Evolutionary conservation across 2,797 vertebrate genomes (phyloP).

Genomic region (Falco novaeseelandiae): DNA sequence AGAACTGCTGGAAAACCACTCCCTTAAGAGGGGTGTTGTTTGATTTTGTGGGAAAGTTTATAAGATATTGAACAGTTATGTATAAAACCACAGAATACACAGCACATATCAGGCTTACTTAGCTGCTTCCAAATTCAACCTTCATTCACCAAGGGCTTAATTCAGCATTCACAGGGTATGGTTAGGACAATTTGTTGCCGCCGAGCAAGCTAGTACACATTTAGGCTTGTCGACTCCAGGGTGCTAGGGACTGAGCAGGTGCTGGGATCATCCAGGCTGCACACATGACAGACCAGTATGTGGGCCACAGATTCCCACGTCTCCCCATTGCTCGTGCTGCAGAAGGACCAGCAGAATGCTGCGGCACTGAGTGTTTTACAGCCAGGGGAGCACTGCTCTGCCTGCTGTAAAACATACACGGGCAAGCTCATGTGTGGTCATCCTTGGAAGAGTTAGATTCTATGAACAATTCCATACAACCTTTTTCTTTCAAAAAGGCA

Average conservation of each 20-base stretch:
- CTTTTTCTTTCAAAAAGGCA: not conserved
- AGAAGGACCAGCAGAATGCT: not conserved
- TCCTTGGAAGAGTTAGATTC: not conserved
- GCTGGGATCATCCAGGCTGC: not conserved
- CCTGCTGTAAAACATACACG: not conserved
- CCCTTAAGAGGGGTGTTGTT: not conserved
- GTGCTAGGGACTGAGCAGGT: not conserved
- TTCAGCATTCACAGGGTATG: not conserved
- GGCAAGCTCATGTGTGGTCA: not conserved
- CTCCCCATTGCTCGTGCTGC: not conserved
- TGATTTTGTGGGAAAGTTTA: conserved; percentile 19
- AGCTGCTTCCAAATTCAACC: not conserved
- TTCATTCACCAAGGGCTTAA: not conserved
- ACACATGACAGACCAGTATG: not conserved
- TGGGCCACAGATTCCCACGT: not conserved
- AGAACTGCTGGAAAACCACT: not conserved
- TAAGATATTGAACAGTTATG: not conserved
- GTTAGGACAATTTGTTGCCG: not conserved
- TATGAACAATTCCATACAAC: not conserved
- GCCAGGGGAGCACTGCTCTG: not conserved
- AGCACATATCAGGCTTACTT: not conserved
- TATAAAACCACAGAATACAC: not conserved
- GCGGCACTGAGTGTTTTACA: not conserved
- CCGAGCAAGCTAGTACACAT: not conserved
- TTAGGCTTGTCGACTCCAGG: not conserved